Conservation (phyloP, 2,888 invertebrate genomes). For the Lymantria monacha region DNA sequence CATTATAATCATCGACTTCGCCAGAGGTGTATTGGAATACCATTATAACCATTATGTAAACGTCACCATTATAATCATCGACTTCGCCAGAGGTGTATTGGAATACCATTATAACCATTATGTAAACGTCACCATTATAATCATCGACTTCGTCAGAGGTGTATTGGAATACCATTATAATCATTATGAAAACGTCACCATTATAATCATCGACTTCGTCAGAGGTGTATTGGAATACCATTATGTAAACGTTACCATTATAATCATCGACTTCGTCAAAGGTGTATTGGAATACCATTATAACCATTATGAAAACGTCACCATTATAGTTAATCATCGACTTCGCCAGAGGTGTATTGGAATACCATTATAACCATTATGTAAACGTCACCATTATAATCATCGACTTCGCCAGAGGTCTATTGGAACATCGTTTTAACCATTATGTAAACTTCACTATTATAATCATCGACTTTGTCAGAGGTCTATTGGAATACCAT, state of each 20-base stretch:
- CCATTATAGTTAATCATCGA: background rate
- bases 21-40: background rate
- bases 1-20: conserved; percentile 10
- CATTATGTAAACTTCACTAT: no score
- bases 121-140: background rate
- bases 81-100: background rate
- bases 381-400: background rate
- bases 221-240: background rate
- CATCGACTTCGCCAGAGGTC: background rate
- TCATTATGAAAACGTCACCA: background rate
- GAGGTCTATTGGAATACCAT: background rate
- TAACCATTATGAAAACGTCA: background rate
- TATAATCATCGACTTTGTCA: background rate
- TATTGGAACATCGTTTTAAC: background rate
- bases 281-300: background rate
- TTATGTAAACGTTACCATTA: background rate
- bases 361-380: background rate
- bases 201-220: background rate
- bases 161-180: background rate
- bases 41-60: conserved; percentile 2
- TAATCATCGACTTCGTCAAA: background rate
- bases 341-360: background rate
- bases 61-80: background rate
- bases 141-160: background rate
- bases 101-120: background rate